Conservation (phyloP, 2,113 vertebrate genomes). For the Ammodytes marinus region DNA sequence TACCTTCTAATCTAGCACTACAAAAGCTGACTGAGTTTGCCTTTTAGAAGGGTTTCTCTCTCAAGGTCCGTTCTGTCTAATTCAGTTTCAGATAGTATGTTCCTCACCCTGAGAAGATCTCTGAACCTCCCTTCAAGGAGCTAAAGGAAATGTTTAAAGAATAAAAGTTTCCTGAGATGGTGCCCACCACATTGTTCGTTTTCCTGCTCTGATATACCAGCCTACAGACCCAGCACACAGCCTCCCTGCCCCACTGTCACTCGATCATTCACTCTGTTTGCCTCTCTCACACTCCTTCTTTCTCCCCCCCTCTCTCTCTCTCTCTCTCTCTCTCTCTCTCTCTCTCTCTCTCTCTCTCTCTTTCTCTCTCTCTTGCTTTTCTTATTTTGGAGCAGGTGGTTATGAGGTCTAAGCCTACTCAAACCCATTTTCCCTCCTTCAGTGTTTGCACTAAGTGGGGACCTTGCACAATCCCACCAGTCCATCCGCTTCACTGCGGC, state of each 20-base stretch:
- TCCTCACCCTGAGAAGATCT: slow-evolving; percentile 44
- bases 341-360: slow-evolving; percentile 19
- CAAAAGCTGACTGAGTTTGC: slow-evolving; percentile 14
- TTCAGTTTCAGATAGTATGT: slow-evolving; percentile 50
- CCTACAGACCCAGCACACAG: slow-evolving; percentile 12
- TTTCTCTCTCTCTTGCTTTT: slow-evolving; percentile 34
- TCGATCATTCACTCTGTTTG: slow-evolving; percentile 31
- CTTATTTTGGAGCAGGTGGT: slow-evolving; percentile 59
- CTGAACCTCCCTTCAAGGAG: slow-evolving; percentile 35
- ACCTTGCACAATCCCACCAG: slow-evolving; percentile 72
- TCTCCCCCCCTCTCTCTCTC: slow-evolving; percentile 31
- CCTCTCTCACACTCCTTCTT: not conserved
- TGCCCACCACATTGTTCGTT: slow-evolving; percentile 2
- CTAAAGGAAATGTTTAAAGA: slow-evolving; percentile 14
- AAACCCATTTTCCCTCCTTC: slow-evolving; percentile 57
- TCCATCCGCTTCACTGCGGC: slow-evolving; percentile 68
- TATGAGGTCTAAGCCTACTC: slow-evolving; percentile 63
- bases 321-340: not conserved
- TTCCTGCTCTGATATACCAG: slow-evolving; percentile 6
- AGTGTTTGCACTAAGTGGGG: slow-evolving; percentile 76
- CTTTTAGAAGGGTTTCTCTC: slow-evolving; percentile 44
- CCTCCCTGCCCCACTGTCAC: slow-evolving; percentile 23
- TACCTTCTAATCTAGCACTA: not conserved
- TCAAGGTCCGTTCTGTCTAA: slow-evolving; percentile 49
- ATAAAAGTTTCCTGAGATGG: slow-evolving; percentile 33